Percentiles rank a stretch among this genome's conserved stretches.
phyloP scores from a whole-genome alignment of 2,797 vertebrate species.

The Lycodopsis pacificus region DNA sequence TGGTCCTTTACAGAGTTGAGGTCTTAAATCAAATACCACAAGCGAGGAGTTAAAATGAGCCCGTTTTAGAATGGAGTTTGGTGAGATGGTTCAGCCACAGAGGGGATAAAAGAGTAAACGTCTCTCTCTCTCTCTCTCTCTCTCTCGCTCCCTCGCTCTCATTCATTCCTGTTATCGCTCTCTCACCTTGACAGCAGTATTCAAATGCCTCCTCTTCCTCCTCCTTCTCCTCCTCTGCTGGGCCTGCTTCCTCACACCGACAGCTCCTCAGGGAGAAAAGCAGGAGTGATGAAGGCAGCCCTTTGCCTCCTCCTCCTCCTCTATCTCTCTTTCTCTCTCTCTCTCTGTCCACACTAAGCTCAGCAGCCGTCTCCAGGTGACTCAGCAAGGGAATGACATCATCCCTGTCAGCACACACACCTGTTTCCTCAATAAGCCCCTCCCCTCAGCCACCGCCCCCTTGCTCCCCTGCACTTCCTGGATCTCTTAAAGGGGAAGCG shows the following conservation, averaged over 20 bases:
- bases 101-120: background rate
- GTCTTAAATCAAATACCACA: background rate
- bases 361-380: constrained; percentile 78
- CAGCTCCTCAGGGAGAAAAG: constrained; percentile 33
- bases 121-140: background rate
- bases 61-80: constrained; percentile 32
- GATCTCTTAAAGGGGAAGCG: constrained; percentile 68
- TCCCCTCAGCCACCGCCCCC: constrained; percentile 43
- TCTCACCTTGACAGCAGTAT: constrained; percentile 57
- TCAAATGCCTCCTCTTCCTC: constrained; percentile 26
- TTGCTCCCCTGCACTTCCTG: constrained; percentile 53
- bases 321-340: background rate
- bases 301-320: constrained; percentile 5
- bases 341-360: background rate
- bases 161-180: background rate
- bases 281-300: constrained; percentile 23
- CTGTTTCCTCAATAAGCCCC: constrained; percentile 79
- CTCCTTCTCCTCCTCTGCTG: constrained; percentile 21
- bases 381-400: constrained; percentile 82
- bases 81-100: background rate
- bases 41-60: background rate
- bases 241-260: constrained; percentile 25
- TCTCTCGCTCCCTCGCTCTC: background rate
- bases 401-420: constrained; percentile 79
- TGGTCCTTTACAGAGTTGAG: background rate